These are phyloP conservation scores for Misgurnus anguillicaudatus DNA, from an alignment of 2,113 vertebrate genomes.

Conservation along the genomic window DNA sequence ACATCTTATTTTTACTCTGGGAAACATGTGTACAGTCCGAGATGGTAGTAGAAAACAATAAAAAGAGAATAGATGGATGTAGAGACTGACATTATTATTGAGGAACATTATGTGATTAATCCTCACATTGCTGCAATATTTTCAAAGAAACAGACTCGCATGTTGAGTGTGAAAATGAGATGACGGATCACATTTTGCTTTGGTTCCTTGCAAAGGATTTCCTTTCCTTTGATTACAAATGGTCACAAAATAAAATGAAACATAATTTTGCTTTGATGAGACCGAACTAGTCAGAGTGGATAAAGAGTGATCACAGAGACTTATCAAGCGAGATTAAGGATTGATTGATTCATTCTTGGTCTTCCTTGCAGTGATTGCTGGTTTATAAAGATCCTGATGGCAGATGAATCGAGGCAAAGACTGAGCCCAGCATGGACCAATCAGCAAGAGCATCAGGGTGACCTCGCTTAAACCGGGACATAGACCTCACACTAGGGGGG, in stretches of 20 bases:
- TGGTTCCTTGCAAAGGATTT: conserved; percentile 19
- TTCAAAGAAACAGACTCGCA: conserved; percentile 54
- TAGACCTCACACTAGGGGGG: too few species aligned
- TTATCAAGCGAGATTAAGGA: conserved; percentile 46
- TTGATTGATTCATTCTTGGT: conserved; percentile 63
- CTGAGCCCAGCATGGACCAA: conserved; percentile 36
- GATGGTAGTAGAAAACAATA: conserved; percentile 38
- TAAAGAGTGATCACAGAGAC: conserved; percentile 49
- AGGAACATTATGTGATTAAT: neutral
- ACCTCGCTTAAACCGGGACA: too few species aligned
- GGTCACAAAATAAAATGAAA: conserved; percentile 8
- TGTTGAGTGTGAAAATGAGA: conserved; percentile 39
- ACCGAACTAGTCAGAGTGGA: conserved; percentile 53
- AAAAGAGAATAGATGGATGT: conserved; percentile 32
- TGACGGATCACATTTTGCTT: conserved; percentile 32
- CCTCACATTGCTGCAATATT: conserved; percentile 33
- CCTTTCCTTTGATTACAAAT: conserved; percentile 32
- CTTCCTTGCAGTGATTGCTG: conserved; percentile 36
- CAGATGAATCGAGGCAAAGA: conserved; percentile 34
- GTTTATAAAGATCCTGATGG: conserved; percentile 38
- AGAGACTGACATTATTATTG: neutral
- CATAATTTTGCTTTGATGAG: conserved; percentile 37
- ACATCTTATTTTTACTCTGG: conserved; percentile 33
- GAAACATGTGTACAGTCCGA: conserved; percentile 41
- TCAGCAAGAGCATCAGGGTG: conserved; percentile 25